Base-by-base conservation (phyloP, 92 coral and sea anemone genomes). In the Epizoanthus scotinus region DNA sequence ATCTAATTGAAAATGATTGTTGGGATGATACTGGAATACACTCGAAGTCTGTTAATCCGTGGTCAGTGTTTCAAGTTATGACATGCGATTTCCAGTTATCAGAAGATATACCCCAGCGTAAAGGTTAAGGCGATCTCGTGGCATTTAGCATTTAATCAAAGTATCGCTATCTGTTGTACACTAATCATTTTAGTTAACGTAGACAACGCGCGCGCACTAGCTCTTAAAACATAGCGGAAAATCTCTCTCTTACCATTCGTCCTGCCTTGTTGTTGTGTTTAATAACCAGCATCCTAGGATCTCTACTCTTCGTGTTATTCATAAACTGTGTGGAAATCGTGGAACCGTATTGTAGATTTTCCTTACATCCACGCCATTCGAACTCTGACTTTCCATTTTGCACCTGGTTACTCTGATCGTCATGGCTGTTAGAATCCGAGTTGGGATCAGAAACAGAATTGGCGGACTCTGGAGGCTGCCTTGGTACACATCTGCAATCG, bases 251-350 rank as follows among this genome's bases (percentile, higher is more conserved):
- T 83, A 92, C 97, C 97, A 81, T 34, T 82, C 91, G 82, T 50
- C 99, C 99, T 78, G 99, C 99, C 54, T 89, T 88, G 71, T 88
- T 89, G 78, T 96, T 96, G 84, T 94, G 97, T 31, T 90, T 87
- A 26, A 86, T 90, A 26, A 96, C 75, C 52, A 87, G 70, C 9
- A 96, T 89, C 24, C 97, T 90, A 0, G 96, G 96, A 52, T 96
- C 98, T 13, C 47, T 87, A 85, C 73, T 89, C 54, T 34, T 83
- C 36, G 71, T 81, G 21, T 66, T 84, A 8, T 90, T 86, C 90
- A 96, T 87, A 62, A 93, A 88, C 73, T 82, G 87, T 67, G 81
- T 84, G 47, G 99, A 92, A 63, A 86, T 91, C 18, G 60, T 61
- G 75, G 88, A 88, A 19, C 98, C 99, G 60, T 75, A 89, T 17